A percentile compares a stretch with the other conserved stretches of the same genome.
Evolutionary conservation across 2,113 vertebrate genomes (phyloP).

Genomic region (Anhinga rufa): DNA sequence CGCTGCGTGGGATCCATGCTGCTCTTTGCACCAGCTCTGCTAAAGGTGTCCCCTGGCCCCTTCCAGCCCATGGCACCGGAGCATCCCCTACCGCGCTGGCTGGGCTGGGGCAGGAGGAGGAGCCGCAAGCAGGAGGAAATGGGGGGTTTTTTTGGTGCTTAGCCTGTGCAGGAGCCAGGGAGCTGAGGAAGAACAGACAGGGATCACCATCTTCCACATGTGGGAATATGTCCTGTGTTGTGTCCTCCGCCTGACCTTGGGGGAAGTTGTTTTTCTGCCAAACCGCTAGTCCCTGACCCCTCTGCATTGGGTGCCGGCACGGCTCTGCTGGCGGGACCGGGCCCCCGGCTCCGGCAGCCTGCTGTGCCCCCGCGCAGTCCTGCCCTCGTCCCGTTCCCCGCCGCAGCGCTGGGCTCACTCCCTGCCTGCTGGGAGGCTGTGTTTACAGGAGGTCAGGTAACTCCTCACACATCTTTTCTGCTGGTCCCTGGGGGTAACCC

Average conservation of each 20-base stretch:
- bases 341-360: background rate
- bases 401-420: background rate
- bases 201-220: background rate
- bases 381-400: background rate
- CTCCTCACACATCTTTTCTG: background rate
- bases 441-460: background rate
- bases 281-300: background rate
- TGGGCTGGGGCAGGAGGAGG: background rate
- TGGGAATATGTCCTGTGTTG: background rate
- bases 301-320: background rate
- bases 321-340: background rate
- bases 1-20: background rate
- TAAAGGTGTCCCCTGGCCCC: background rate
- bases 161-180: background rate
- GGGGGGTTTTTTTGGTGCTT: background rate
- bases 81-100: background rate
- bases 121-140: rapidly evolving
- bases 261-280: background rate
- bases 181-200: background rate
- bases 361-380: background rate
- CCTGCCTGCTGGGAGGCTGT: background rate
- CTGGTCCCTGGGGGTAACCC: background rate
- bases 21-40: background rate
- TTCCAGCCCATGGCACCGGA: background rate
- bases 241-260: background rate